phyloP scores from a whole-genome alignment of 2,888 invertebrate species.

The Acleris sparsana region DNA sequence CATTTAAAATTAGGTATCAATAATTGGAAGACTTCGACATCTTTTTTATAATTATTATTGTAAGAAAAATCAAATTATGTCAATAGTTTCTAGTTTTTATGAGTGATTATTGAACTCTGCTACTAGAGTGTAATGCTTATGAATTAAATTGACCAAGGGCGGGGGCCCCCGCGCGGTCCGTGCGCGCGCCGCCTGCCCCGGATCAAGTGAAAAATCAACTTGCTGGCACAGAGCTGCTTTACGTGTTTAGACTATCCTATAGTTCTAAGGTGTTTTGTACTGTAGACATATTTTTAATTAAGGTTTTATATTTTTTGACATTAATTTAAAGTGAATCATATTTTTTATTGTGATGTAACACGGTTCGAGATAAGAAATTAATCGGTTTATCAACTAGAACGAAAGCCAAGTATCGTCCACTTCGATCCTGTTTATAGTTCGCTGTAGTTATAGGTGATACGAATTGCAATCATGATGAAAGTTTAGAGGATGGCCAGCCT shows the following conservation, averaged over 20 bases:
- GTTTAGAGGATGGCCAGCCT: constrained; percentile 2
- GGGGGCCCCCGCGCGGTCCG: neutral
- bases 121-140: neutral
- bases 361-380: constrained; percentile 2
- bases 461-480: constrained; percentile 6
- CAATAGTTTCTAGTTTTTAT: constrained; percentile 1
- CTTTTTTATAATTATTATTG: constrained; percentile 1
- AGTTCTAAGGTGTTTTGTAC: constrained; percentile 14
- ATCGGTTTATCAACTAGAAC: constrained; percentile 1
- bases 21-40: neutral
- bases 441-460: constrained; percentile 16
- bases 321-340: constrained; percentile 7
- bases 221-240: neutral
- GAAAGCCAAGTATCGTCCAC: neutral
- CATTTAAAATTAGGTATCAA: neutral
- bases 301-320: constrained; percentile 18
- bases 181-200: neutral
- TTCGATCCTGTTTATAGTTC: neutral
- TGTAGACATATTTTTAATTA: constrained; percentile 4
- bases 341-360: constrained; percentile 13
- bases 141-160: neutral
- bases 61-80: constrained; percentile 4
- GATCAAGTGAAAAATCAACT: constrained; percentile 1
- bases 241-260: constrained; percentile 9
- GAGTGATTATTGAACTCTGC: neutral